Evolutionary conservation across 2,888 invertebrate genomes (phyloP).

Genomic region (Serripes groenlandicus): DNA sequence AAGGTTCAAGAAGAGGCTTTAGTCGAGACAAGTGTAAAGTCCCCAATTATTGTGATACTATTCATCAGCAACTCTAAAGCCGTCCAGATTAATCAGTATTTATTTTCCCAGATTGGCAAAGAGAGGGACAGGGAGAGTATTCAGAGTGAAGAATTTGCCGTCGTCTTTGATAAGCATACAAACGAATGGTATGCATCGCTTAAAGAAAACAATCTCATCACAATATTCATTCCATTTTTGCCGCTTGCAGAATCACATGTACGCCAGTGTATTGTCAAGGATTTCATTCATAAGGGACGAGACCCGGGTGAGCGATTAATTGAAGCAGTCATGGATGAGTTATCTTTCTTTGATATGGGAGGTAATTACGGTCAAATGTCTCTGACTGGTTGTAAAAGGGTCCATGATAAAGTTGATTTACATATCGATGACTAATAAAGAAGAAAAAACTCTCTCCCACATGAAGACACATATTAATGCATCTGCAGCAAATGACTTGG

Average conservation of each 20-base stretch:
- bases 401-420: slow-evolving; percentile 80
- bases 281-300: slow-evolving; percentile 72
- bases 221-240: slow-evolving; percentile 80
- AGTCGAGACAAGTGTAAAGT: not conserved
- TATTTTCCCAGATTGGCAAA: slow-evolving; percentile 67
- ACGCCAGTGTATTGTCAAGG: slow-evolving; percentile 77
- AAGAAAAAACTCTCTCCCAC: too few relatives aligned
- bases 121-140: slow-evolving; percentile 66
- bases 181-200: slow-evolving; percentile 74
- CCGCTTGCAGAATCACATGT: slow-evolving; percentile 81
- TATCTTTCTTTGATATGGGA: slow-evolving; percentile 76
- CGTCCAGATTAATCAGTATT: slow-evolving; percentile 71
- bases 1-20: not conserved
- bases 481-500: not conserved
- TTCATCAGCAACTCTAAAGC: slow-evolving; percentile 78
- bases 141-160: slow-evolving; percentile 61
- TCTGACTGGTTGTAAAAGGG: slow-evolving; percentile 81
- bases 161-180: slow-evolving; percentile 61
- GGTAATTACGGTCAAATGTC: slow-evolving; percentile 72
- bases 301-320: slow-evolving; percentile 67
- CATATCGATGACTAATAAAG: slow-evolving; percentile 60
- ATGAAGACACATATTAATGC: not conserved
- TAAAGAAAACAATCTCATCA: slow-evolving; percentile 66
- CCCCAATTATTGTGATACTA: slow-evolving; percentile 71
- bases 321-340: slow-evolving; percentile 71